Base-by-base conservation (phyloP, 23 tunicate genomes). In the Botrylloides violaceus region DNA sequence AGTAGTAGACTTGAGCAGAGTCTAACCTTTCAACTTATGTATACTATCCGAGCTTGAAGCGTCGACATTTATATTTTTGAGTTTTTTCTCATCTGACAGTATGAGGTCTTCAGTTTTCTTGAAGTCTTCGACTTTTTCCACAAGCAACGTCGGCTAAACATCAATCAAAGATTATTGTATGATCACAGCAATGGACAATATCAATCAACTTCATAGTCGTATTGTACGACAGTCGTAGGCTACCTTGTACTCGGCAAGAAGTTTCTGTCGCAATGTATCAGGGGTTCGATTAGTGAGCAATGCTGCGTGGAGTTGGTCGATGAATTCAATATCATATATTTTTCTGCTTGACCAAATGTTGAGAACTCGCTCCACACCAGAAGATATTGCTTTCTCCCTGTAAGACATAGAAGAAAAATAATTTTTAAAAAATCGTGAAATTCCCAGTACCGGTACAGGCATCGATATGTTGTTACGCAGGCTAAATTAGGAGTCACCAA, bases 231-330 rank as follows among this genome's bases (percentile, higher is more conserved):
- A n/a, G n/a, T n/a, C n/a, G n/a, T n/a, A n/a, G n/a, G n/a, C 20
- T 58, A 87, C 96, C 83, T 87, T 87, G 62, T 87, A 87, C 72
- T 87, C 96, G 7, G 86, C 80, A 9, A 87, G 61, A 22, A 87
- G 60, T 71, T 81, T 81, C 37, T 81, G 79, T 76, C 83, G 63
- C 34, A 87, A 66, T 59, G 81, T 87, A 31, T 87, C 87, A 2
- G 96, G 96, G 39, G 96, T 71, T 56, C 64, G 64, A 56, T 87
- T 87, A 22, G 96, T 76, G 26, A 87, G 55, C 59, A 87, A 59
- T 3, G 96, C 81, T 57, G 96, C 96, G 39, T 82, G 59, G 31
- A 87, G 77, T 50, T 87, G 87, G 64, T 87, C 96, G 4, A 85
- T 81, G 32, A 76, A 58, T 32, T 87, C 96, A 0, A 72, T 28